Base-by-base conservation (phyloP, 2,113 vertebrate species). In the Callithrix jacchus region DNA sequence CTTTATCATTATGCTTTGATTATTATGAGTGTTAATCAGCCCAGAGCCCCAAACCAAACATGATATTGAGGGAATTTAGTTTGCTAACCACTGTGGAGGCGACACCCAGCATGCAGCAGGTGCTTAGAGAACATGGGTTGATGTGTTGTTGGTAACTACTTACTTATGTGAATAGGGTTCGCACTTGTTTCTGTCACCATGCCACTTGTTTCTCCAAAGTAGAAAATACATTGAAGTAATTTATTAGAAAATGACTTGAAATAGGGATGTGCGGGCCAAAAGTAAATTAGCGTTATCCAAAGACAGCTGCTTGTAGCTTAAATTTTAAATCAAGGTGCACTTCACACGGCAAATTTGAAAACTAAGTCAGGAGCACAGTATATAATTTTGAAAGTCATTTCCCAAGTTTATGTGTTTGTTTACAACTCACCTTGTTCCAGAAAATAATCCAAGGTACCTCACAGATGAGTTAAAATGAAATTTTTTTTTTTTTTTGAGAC, bases 271-370 rank as follows among this genome's bases (percentile, higher is more conserved):
- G 42, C 56, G 30, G 35, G 11, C 52, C n/a, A 76, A 87, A 90
- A 89, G 66, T 58, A 87, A 96, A 70, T 91, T 83, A 79, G 16
- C 32, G 3, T 90, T 83, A 70, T 37, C 77, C 64, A 87, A 92
- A 93, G 54, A 91, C 37, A 95, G 13, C 54, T 85, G 30, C 85
- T 70, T 42, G 2, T 58, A 85, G 18, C 42, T 96, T 87, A 87
- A 77, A 30, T 47, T 83, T 84, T 89, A 52, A 91, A 82, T 58
- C 16, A 93, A 89, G 52, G 47, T 68, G 4, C 40, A 80, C 81
- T 95, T 95, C 45, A 61, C 23, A 27, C 45, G 45, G 45, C 16
- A 96, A 20, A 91, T 95, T 89, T 89, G 37, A 91, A 42, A 82
- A 1, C 0, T 87, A 18, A 35, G 4, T 91, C 76, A 82, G 71